Conservation (phyloP, 2,888 invertebrate genomes). For the Microctonus aethiopoides region DNA sequence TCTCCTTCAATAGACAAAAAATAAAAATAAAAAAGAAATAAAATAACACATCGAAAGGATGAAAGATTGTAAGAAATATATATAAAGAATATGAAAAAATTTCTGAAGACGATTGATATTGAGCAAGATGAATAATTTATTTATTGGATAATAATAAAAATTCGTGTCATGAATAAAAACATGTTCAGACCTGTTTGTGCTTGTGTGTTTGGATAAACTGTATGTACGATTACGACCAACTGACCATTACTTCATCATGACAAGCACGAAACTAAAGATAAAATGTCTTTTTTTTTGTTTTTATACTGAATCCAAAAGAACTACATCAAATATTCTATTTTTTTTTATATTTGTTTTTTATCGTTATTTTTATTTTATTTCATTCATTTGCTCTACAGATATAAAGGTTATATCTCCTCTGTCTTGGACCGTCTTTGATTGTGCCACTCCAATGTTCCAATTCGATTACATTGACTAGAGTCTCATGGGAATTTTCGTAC, state of each 20-base stretch:
- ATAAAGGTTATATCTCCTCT: background rate
- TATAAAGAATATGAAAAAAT: background rate
- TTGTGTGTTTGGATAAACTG: no score
- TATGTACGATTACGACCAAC: background rate
- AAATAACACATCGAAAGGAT: conserved; percentile 15
- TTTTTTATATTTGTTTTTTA: background rate
- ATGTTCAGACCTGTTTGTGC: no score
- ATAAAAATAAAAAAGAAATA: conserved; percentile 1
- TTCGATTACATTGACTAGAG: conserved; percentile 37
- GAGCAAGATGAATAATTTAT: conserved; percentile 14
- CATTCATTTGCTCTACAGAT: background rate
- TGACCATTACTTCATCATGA: background rate
- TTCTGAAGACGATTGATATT: conserved; percentile 18
- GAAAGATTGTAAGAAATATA: conserved; percentile 2
- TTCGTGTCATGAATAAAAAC: conserved; percentile 23
- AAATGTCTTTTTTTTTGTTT: background rate
- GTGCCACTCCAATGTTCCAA: conserved; percentile 36
- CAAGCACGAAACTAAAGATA: background rate
- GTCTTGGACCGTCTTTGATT: conserved; percentile 29
- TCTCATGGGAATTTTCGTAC: conserved; percentile 30
- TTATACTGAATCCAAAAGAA: background rate
- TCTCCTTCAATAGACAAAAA: conserved; percentile 17
- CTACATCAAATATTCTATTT: background rate
- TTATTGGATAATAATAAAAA: conserved; percentile 15
- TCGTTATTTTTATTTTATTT: background rate